Base-by-base conservation (phyloP, 2,888 invertebrate species). In the Diploptera punctata region DNA sequence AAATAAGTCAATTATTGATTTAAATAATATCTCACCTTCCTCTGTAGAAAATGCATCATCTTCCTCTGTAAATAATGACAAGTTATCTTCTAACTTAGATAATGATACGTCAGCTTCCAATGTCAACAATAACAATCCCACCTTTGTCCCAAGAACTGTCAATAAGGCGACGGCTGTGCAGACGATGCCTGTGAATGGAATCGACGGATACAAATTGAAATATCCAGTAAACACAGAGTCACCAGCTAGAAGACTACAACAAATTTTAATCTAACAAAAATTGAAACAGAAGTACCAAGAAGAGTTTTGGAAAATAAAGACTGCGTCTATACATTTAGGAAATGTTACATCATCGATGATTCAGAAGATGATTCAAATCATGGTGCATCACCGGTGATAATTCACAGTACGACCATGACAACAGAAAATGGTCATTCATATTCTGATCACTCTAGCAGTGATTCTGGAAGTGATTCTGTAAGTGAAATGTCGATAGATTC, bases 401-500 rank as follows among this genome's bases (percentile, higher is more conserved):
- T 62, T 4, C 62, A 70, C 24, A 33, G 68, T 16, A 33, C 38
- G n/a, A 47, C 75, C 16, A 38, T 69, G 54, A 44, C 69, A n/a
- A 69, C 74, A 1, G 65, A 73, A n/a, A 68, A 72, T 33, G 54
- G 69, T 13, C 62, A 73, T 33, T 62, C 68, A n/a, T 68, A 70
- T 47, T 72, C 68, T 21, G 69, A 75, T 44, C 68, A 73, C 18
- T 71, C 75, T 9, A 76, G 75, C 77, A 77, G 79, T 68, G 84
- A 84, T 78, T 83, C 83, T 71, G 83, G 83, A 70, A 84, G 84
- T 74, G 85, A 85, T 75, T 83, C 84, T 1, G 81, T 85, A 3
- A 84, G 84, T 24, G 85, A 85, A 76, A 84, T 85, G 77, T 85
- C 85, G 16, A 83, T 84, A n/a, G 85, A 85, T 76, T 85, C 85